A percentile compares a stretch with the other conserved stretches of the same genome.
Evolutionary conservation across 2,113 vertebrate species (phyloP).

Genomic region (Saccopteryx leptura): DNA sequence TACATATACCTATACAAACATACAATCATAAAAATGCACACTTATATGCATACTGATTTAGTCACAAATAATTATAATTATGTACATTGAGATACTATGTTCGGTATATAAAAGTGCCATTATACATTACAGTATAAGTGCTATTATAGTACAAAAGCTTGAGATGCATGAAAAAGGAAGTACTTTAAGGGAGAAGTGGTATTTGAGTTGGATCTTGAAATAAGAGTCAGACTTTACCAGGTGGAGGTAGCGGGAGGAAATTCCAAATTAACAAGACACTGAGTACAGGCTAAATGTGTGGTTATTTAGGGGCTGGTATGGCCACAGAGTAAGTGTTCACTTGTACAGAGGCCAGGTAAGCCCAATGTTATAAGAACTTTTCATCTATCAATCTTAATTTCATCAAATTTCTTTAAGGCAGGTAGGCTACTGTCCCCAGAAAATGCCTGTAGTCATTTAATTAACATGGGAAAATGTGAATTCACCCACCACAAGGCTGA

Average conservation of each 20-base stretch:
- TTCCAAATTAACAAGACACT: background rate
- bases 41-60: background rate
- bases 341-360: background rate
- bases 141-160: background rate
- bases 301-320: background rate
- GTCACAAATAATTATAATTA: background rate
- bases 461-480: background rate
- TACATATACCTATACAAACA: background rate
- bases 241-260: background rate
- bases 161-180: background rate
- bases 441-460: background rate
- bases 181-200: background rate
- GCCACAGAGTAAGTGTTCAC: background rate
- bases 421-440: background rate
- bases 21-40: background rate
- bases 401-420: background rate
- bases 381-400: background rate
- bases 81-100: background rate
- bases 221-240: background rate
- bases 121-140: background rate
- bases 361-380: background rate
- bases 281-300: background rate
- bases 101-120: background rate
- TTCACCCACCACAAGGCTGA: background rate
- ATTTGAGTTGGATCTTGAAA: slow-evolving; percentile 37